These are phyloP conservation scores for Zaprionus kolodkinae DNA, from an alignment of 1,140 invertebrate genomes.

Conservation along the genomic window DNA sequence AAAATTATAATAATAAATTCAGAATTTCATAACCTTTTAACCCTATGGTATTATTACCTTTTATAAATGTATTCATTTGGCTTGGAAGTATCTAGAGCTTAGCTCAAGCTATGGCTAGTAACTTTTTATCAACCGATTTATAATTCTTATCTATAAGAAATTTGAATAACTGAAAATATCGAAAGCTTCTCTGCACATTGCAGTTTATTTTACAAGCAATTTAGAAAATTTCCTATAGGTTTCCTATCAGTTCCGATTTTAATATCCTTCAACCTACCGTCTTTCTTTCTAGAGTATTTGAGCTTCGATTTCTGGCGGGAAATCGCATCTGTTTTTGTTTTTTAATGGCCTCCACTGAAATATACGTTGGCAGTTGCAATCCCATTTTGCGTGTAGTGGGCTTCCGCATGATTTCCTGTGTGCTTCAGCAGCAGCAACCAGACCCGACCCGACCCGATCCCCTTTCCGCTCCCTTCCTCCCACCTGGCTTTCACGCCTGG, in stretches of 20 bases:
- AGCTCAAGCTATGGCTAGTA: no score
- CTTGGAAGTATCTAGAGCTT: no score
- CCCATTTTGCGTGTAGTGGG: constrained; percentile 66
- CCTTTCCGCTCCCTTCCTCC: not conserved
- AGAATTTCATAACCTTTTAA: not conserved
- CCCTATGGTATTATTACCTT: no score
- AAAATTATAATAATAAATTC: not conserved
- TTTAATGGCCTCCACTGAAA: constrained; percentile 47
- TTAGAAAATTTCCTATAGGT: not conserved
- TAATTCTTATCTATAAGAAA: no score
- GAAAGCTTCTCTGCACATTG: no score
- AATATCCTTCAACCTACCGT: not conserved
- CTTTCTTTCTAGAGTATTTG: not conserved
- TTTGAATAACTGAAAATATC: no score
- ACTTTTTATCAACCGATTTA: no score
- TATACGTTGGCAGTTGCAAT: constrained; percentile 68
- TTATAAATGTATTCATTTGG: no score
- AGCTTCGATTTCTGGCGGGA: not conserved
- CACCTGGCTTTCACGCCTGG: not conserved
- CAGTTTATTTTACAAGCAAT: not conserved
- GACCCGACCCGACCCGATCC: not conserved
- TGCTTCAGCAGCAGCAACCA: constrained; percentile 8
- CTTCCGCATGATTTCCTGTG: constrained; percentile 59
- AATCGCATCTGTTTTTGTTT: not conserved
- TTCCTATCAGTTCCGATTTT: not conserved